Evolutionary conservation across 92 coral and sea anemone genomes (phyloP).

Genomic region (Phymanthus crucifer): DNA sequence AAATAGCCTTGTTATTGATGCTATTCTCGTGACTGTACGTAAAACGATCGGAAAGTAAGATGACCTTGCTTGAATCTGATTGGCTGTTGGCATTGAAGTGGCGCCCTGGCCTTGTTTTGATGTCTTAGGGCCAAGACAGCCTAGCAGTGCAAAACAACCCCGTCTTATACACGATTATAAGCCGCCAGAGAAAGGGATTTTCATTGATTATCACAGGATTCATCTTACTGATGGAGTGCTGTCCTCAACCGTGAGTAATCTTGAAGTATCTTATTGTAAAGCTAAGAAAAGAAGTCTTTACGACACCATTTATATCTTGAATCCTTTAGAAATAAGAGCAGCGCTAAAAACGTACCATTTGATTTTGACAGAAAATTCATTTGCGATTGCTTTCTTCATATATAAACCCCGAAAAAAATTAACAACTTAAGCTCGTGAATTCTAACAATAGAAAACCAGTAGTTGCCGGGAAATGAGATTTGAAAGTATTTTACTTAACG

Average conservation of each 20-base stretch:
- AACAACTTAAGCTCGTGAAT: not conserved
- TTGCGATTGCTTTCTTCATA: too few species aligned
- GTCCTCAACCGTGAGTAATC: not conserved
- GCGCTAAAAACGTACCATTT: not conserved
- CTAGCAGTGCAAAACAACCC: not conserved
- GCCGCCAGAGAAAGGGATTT: not conserved
- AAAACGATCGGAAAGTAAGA: not conserved
- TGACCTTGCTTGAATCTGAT: not conserved
- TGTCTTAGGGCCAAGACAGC: constrained; percentile 2
- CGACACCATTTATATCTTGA: not conserved
- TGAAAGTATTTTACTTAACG: not conserved
- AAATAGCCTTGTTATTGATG: not conserved
- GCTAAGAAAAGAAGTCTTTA: not conserved
- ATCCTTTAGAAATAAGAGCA: not conserved
- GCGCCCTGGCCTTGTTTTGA: constrained; percentile 4
- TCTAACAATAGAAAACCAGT: not conserved
- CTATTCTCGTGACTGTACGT: constrained; percentile 2
- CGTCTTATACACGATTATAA: not conserved
- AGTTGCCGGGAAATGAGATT: not conserved
- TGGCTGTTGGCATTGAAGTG: not conserved
- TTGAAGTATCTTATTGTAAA: not conserved
- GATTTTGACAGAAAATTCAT: not conserved
- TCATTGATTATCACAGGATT: not conserved
- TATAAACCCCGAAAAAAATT: not conserved
- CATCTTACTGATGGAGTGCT: not conserved